Percentiles rank a stretch among this genome's conserved stretches.
Conservation (phyloP, 2,113 vertebrate species). For the Carettochelys insculpta region DNA sequence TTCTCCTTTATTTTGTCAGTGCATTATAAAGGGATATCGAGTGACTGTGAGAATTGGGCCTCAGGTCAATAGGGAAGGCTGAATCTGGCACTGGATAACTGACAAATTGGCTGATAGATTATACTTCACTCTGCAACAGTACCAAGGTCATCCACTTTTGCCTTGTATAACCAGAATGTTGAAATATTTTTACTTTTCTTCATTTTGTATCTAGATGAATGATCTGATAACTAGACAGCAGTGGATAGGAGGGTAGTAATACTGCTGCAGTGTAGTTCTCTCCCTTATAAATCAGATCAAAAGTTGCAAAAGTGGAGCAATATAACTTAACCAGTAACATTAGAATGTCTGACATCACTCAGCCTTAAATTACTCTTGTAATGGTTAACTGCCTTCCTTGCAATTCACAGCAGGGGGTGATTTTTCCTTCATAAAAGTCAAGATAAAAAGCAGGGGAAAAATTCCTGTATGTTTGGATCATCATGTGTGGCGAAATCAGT, state of each 20-base stretch:
- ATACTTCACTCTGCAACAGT: accelerated
- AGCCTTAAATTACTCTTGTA: conserved; percentile 60
- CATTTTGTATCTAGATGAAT: background rate
- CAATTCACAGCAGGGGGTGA: conserved; percentile 62
- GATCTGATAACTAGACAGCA: background rate
- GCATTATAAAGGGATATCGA: background rate
- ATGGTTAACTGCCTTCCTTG: conserved; percentile 70
- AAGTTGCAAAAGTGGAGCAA: background rate
- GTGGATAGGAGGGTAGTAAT: background rate
- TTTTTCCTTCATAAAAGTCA: conserved; percentile 31
- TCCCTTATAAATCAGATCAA: background rate
- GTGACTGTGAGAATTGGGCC: background rate
- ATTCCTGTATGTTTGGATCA: conserved; percentile 42
- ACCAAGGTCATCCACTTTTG: background rate
- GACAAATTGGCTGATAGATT: background rate
- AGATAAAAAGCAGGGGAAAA: conserved; percentile 62
- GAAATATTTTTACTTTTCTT: background rate
- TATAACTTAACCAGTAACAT: conserved; percentile 62
- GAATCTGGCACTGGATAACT: background rate
- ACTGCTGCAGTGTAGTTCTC: background rate
- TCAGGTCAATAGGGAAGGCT: background rate
- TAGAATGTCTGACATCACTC: conserved; percentile 50
- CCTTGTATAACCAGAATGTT: background rate
- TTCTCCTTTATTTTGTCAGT: background rate
- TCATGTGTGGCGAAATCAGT: conserved; percentile 16